Base-by-base conservation (phyloP, 2,888 invertebrate species). In the Slavum lentiscoides region DNA sequence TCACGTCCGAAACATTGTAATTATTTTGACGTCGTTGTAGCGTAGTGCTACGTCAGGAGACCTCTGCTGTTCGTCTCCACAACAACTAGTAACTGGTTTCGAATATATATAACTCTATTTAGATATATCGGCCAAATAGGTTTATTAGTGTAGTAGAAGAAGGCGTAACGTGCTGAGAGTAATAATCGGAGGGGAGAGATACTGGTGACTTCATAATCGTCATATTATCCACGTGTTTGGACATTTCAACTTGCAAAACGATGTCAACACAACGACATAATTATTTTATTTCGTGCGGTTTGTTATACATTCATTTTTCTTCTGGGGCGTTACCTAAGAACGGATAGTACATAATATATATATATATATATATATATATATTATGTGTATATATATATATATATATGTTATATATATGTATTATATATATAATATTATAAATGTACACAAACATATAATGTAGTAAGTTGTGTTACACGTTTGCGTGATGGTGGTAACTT, bases 1-100 rank as follows among this genome's bases (percentile, higher is more conserved):
- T 62, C 69, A 62, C 53, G 80, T 80, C 64, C 21, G 37, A 80
- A 72, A 80, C 64, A 70, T 77, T 62, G 70, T 80, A 80, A 80
- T 72, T 58, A 72, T 76, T 76, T 76, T 43, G 75, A 67, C 43
- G 23, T 68, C 53, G 19, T 37, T 66, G 37, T 53, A 37, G 23
- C 3, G 49, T 39, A 55, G 74, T 58, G 58, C 66, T 55, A 74
- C n/a, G 58, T 68, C 49, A 59, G 59, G n/a, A 49, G n/a, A 75
- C n/a, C 17, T 30, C 30, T n/a, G 58, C 58, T 39, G 74, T 19
- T 61, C 59, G 62, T 77, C 69, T 62, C 62, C 58, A 30, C n/a
- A 58, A 67, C 39, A 58, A 59, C 43, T 59, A 30, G 30, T 30
- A 21, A 76, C 68, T 77, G 69, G 76, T 69, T 77, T 75, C 43